Evolutionary conservation across 2,113 vertebrate species (phyloP).

Genomic region (Microcebus jonahi): DNA sequence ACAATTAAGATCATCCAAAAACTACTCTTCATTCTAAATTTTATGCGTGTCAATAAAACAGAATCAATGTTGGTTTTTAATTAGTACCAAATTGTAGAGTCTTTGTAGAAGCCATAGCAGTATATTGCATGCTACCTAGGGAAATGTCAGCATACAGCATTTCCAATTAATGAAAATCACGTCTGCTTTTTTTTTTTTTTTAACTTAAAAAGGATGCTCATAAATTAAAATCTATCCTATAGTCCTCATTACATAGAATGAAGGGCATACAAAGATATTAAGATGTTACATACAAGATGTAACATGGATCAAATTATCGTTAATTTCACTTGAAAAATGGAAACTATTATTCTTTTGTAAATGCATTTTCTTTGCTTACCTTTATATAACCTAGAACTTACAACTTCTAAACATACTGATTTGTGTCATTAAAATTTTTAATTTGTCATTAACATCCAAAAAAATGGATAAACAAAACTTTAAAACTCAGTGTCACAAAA

Average conservation of each 20-base stretch:
- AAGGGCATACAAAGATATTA: background rate
- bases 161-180: background rate
- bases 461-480: background rate
- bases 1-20: background rate
- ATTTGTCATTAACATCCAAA: background rate
- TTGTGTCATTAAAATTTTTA: background rate
- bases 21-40: background rate
- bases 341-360: background rate
- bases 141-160: background rate
- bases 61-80: background rate
- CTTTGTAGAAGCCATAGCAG: accelerated
- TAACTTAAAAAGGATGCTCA: background rate
- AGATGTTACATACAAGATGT: too few species aligned
- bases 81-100: background rate
- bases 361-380: background rate
- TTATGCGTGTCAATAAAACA: background rate
- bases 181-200: background rate
- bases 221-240: background rate
- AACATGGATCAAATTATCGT: background rate
- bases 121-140: background rate
- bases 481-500: background rate
- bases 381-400: background rate
- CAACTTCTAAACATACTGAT: background rate
- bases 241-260: background rate
- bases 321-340: background rate